Percentiles rank a stretch among this genome's conserved stretches.
phyloP scores from a whole-genome alignment of 2,113 vertebrate species.

The Elephantulus edwardii region DNA sequence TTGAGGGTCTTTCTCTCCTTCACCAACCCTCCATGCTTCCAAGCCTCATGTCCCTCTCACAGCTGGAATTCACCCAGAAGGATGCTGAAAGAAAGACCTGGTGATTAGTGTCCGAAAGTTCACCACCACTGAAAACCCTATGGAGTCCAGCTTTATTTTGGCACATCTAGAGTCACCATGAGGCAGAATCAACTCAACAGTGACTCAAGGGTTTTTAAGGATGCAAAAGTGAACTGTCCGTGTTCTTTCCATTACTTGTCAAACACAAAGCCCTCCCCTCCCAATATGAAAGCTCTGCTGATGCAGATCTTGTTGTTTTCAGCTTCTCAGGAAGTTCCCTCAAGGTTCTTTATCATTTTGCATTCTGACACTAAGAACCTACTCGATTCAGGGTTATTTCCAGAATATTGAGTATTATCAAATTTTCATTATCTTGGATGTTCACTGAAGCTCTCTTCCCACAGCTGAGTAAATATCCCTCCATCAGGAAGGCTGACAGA shows the following conservation, averaged over 20 bases:
- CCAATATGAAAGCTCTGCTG: background rate
- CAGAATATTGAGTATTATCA: constrained; percentile 74
- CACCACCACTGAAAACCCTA: background rate
- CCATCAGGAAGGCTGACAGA: constrained; percentile 46
- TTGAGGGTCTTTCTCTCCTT: no score
- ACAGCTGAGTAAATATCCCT: constrained; percentile 70
- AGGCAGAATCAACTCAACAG: background rate
- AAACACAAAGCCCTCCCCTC: background rate
- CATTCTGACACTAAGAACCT: constrained; percentile 49
- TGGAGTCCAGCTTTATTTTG: background rate
- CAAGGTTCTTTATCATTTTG: constrained; percentile 45
- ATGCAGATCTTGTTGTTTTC: background rate
- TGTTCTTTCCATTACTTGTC: background rate
- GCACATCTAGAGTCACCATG: background rate
- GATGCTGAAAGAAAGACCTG: background rate
- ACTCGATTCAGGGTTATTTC: constrained; percentile 52
- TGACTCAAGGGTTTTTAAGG: background rate
- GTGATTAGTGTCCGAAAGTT: background rate
- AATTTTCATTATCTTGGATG: constrained; percentile 72
- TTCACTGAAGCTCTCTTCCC: constrained; percentile 58
- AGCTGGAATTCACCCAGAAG: background rate
- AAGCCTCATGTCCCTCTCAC: no score
- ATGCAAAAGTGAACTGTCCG: background rate
- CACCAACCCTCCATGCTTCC: no score
- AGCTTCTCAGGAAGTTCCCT: background rate